These are phyloP conservation scores for Scylla paramamosain DNA, from an alignment of 1,140 invertebrate genomes.

Conservation along the genomic window DNA sequence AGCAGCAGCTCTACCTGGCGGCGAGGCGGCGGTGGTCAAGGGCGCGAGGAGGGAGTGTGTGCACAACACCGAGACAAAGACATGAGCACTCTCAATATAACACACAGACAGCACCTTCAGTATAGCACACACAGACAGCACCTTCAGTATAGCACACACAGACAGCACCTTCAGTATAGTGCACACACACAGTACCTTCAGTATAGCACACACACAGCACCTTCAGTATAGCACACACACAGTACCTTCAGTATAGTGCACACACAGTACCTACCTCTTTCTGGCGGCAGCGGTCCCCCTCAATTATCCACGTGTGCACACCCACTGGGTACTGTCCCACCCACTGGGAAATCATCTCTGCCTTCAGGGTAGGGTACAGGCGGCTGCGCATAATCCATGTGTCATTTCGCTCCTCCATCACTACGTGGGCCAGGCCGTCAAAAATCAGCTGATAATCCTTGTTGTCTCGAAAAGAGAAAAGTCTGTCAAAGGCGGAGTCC, in stretches of 20 bases:
- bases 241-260: too few species aligned
- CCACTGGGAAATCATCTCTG: slow-evolving; percentile 41
- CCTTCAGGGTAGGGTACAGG: slow-evolving; percentile 26
- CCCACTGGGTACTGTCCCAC: slow-evolving; percentile 51
- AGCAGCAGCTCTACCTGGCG: slow-evolving; percentile 52
- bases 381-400: slow-evolving; percentile 65
- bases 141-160: too few species aligned
- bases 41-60: background rate
- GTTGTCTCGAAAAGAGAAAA: slow-evolving; percentile 60
- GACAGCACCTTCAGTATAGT: too few species aligned
- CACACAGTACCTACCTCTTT: slow-evolving; percentile 51
- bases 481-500: slow-evolving; percentile 31
- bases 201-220: too few species aligned
- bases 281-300: slow-evolving; percentile 50
- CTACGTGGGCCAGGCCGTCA: slow-evolving; percentile 44
- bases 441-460: slow-evolving; percentile 37
- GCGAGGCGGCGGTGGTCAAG: background rate
- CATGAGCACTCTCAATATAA: background rate
- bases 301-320: slow-evolving; percentile 56
- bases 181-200: too few species aligned
- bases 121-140: too few species aligned
- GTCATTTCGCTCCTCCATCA: background rate
- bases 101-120: too few species aligned
- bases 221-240: too few species aligned
- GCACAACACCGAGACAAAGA: background rate